A percentile compares a stretch with the other conserved stretches of the same genome.
Evolutionary conservation across 2,113 vertebrate genomes (phyloP).

Genomic region (Phalacrocorax aristotelis): DNA sequence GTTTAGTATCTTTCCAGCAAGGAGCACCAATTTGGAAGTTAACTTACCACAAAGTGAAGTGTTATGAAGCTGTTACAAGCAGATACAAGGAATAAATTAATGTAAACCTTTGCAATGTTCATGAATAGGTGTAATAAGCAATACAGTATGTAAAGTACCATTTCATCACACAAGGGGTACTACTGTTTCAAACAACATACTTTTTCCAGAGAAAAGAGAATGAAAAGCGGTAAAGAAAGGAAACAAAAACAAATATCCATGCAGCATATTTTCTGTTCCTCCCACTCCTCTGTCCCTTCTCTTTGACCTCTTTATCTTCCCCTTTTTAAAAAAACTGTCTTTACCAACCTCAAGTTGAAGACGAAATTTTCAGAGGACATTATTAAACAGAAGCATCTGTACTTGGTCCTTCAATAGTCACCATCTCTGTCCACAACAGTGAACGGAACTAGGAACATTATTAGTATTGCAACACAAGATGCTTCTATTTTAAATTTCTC

Average conservation of each 20-base stretch:
- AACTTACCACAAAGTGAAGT: not conserved
- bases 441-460: not conserved
- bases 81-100: not conserved
- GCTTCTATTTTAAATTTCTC: not conserved
- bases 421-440: not conserved
- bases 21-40: not conserved
- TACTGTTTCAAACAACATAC: not conserved
- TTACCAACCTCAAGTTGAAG: not conserved
- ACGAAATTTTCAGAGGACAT: not conserved
- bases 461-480: not conserved
- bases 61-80: not conserved
- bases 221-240: not conserved
- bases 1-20: not conserved
- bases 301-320: not conserved
- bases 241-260: not conserved
- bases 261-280: not conserved
- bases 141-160: not conserved
- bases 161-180: not conserved
- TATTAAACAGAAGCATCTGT: not conserved
- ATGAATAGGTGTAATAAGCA: not conserved
- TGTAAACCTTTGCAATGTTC: not conserved
- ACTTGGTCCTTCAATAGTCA: not conserved
- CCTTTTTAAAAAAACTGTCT: not conserved
- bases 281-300: not conserved
- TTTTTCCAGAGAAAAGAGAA: not conserved